These are phyloP conservation scores for Notothenia rossii DNA, from an alignment of 2,113 vertebrate species.

Conservation along the genomic window DNA sequence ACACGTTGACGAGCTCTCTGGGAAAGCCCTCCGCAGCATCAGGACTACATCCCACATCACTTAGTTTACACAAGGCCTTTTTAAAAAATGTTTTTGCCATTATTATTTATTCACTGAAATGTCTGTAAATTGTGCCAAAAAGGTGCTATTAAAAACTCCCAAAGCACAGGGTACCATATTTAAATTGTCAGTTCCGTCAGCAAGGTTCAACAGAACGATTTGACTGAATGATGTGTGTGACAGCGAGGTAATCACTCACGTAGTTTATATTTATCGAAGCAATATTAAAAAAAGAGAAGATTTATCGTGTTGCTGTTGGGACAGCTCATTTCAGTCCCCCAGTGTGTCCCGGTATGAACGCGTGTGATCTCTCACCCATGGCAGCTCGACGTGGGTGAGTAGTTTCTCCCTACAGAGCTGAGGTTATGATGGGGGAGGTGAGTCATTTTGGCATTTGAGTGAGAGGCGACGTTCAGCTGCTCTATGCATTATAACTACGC, in stretches of 20 bases:
- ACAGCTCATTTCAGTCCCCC: background rate
- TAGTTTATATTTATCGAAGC: background rate
- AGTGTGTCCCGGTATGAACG: conserved; percentile 11
- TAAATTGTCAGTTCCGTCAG: background rate
- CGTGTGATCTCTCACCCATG: conserved; percentile 38
- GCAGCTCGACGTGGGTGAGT: conserved; percentile 49
- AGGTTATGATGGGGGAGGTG: conserved; percentile 73
- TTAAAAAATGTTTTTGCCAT: too few relatives aligned
- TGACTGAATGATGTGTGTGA: conserved; percentile 5
- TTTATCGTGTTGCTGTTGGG: background rate
- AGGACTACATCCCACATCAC: background rate
- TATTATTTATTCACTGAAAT: background rate
- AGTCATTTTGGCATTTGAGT: conserved; percentile 68
- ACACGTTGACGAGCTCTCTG: conserved; percentile 30
- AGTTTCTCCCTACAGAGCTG: conserved; percentile 49
- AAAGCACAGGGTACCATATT: background rate
- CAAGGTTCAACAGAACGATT: background rate
- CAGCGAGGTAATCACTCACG: background rate
- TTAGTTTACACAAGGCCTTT: background rate
- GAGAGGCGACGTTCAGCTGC: conserved; percentile 70
- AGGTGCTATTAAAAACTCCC: background rate
- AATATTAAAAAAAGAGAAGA: background rate
- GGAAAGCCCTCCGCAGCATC: conserved; percentile 17
- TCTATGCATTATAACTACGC: conserved; percentile 61
- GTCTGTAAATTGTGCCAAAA: background rate